Percentiles rank a stretch among this genome's conserved stretches.
Evolutionary conservation across 2,797 vertebrate genomes (phyloP).

Genomic region (Crenichthys baileyi): DNA sequence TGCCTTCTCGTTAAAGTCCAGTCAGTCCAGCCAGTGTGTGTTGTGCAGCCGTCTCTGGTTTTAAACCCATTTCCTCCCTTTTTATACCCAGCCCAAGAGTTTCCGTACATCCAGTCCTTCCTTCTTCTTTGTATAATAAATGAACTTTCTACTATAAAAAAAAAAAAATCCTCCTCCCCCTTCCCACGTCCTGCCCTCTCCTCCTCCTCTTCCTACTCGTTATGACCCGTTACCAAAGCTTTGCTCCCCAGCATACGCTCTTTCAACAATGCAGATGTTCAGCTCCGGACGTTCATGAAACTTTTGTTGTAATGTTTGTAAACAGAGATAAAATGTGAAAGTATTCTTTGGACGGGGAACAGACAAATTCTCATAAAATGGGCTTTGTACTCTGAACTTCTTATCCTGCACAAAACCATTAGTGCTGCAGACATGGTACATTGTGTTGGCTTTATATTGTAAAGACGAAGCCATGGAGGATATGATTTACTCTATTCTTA

Average conservation of each 20-base stretch:
- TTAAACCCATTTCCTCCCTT: slow-evolving; percentile 57
- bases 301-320: slow-evolving; percentile 38
- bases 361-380: slow-evolving; percentile 36
- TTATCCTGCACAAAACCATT: slow-evolving; percentile 53
- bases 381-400: slow-evolving; percentile 53
- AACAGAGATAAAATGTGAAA: slow-evolving; percentile 46
- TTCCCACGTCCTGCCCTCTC: neutral
- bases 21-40: slow-evolving; percentile 25
- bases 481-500: slow-evolving; percentile 41
- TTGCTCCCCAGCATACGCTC: slow-evolving; percentile 18
- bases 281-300: slow-evolving; percentile 43
- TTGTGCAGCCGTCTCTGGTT: slow-evolving; percentile 67
- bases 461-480: slow-evolving; percentile 33
- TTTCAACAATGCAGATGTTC: slow-evolving; percentile 32
- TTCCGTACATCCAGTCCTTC: slow-evolving; percentile 61
- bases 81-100: slow-evolving; percentile 32
- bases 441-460: slow-evolving; percentile 47
- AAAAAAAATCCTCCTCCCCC: neutral
- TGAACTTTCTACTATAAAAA: slow-evolving; percentile 56
- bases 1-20: slow-evolving; percentile 1
- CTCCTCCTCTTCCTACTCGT: neutral
- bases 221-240: slow-evolving; percentile 28
- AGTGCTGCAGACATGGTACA: slow-evolving; percentile 43
- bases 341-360: slow-evolving; percentile 56
- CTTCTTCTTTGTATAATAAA: slow-evolving; percentile 50